Percentiles rank a stretch among this genome's conserved stretches.
These are phyloP conservation scores for Scolopax rusticola DNA, from an alignment of 2,797 vertebrate species.

Conservation along the genomic window DNA sequence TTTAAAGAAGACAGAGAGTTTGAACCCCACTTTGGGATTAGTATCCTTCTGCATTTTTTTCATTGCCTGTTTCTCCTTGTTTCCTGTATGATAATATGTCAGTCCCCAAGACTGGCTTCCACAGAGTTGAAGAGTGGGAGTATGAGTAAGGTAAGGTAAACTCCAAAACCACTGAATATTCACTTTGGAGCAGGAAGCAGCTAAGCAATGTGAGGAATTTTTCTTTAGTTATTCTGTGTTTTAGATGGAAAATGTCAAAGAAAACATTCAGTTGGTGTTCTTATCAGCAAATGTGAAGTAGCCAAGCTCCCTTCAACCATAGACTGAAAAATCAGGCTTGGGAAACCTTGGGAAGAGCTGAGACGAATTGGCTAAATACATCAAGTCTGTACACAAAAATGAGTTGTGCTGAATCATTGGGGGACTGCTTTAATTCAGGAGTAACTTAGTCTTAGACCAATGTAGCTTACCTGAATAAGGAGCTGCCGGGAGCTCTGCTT, in stretches of 20 bases:
- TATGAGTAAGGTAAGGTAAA: neutral
- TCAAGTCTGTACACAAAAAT: constrained; percentile 16
- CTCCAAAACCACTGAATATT: neutral
- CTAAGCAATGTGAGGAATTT: neutral
- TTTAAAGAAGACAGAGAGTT: neutral
- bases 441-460: constrained; percentile 48
- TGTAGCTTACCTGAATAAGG: constrained; percentile 53
- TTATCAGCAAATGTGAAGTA: neutral
- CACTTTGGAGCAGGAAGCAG: neutral
- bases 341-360: neutral
- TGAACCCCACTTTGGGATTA: neutral
- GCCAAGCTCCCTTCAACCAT: neutral
- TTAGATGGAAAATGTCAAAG: neutral
- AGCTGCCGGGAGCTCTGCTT: constrained; percentile 38
- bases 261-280: neutral
- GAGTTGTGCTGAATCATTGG: constrained; percentile 21
- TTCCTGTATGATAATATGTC: neutral
- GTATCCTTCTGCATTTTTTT: neutral
- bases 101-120: neutral
- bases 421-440: constrained; percentile 49
- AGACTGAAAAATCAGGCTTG: neutral
- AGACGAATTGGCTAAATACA: neutral
- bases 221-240: neutral
- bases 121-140: neutral
- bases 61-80: neutral